These are phyloP conservation scores for Xanthostigma xanthostigma DNA, from an alignment of 2,888 invertebrate genomes.

Conservation along the genomic window DNA sequence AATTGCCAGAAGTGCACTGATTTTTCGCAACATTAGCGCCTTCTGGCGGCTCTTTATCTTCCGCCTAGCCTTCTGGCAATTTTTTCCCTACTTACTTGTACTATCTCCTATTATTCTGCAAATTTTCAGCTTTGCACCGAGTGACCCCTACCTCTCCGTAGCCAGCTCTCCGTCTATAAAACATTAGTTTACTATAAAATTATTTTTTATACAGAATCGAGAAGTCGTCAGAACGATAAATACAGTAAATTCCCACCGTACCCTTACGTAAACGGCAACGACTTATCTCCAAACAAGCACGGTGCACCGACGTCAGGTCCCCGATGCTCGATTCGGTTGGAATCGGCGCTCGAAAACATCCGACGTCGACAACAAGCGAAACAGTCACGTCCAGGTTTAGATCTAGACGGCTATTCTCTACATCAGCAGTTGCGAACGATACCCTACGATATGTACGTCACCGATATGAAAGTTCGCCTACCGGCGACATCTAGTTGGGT, in stretches of 20 bases:
- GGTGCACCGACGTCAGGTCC: slow-evolving; percentile 4
- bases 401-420: slow-evolving; percentile 47
- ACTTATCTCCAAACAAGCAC: slow-evolving; percentile 14
- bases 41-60: too few species aligned
- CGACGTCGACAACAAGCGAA: slow-evolving; percentile 39
- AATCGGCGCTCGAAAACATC: slow-evolving; percentile 50
- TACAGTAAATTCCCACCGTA: slow-evolving; percentile 28
- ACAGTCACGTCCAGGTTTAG: slow-evolving; percentile 22
- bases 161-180: too few species aligned
- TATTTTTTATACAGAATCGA: not conserved
- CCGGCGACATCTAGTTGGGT: slow-evolving; percentile 54
- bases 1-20: too few species aligned
- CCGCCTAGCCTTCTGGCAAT: too few species aligned
- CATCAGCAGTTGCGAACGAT: slow-evolving; percentile 45
- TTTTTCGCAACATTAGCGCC: too few species aligned
- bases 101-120: too few species aligned
- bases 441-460: slow-evolving; percentile 54
- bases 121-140: too few species aligned
- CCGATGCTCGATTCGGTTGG: slow-evolving; percentile 48
- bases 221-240: slow-evolving; percentile 20
- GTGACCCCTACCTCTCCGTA: too few species aligned
- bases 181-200: not conserved
- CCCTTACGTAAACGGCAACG: slow-evolving; percentile 20
- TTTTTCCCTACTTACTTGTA: too few species aligned
- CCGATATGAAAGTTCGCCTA: slow-evolving; percentile 50